phyloP scores from a whole-genome alignment of 2,888 invertebrate species.

The Andrena bicolor region DNA sequence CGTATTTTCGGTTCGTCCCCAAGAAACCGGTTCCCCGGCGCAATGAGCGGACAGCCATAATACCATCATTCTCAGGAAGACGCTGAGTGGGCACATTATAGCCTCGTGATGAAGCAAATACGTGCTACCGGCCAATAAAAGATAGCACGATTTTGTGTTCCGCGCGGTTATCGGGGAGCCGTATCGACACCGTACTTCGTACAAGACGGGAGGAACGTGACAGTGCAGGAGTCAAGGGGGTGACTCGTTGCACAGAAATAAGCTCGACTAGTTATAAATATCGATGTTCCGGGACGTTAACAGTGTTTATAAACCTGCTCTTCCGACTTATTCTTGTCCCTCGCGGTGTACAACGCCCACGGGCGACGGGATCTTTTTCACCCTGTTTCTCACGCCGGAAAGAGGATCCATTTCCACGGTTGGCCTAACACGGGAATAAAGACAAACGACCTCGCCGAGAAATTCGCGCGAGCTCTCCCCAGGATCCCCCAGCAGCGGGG shows the following conservation, averaged over 20 bases:
- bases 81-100: slow-evolving; percentile 71
- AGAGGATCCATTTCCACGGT: background rate
- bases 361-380: background rate
- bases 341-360: no score
- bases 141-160: slow-evolving; percentile 63
- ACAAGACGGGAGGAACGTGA: no score
- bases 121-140: slow-evolving; percentile 71
- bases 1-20: slow-evolving; percentile 59
- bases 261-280: no score
- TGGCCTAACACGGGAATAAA: background rate
- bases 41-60: slow-evolving; percentile 66
- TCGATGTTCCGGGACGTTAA: no score
- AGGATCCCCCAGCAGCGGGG: background rate
- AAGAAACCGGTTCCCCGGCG: slow-evolving; percentile 65
- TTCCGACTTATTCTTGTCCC: no score
- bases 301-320: no score
- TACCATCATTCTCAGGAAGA: slow-evolving; percentile 69
- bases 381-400: background rate
- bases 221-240: no score
- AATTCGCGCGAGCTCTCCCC: background rate
- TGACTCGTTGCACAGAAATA: no score
- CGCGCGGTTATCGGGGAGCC: slow-evolving; percentile 17
- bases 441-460: background rate
- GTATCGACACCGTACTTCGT: background rate
- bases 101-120: slow-evolving; percentile 71